Evolutionary conservation across 2,888 invertebrate genomes (phyloP).

Genomic region (Sclerodermus sp.): DNA sequence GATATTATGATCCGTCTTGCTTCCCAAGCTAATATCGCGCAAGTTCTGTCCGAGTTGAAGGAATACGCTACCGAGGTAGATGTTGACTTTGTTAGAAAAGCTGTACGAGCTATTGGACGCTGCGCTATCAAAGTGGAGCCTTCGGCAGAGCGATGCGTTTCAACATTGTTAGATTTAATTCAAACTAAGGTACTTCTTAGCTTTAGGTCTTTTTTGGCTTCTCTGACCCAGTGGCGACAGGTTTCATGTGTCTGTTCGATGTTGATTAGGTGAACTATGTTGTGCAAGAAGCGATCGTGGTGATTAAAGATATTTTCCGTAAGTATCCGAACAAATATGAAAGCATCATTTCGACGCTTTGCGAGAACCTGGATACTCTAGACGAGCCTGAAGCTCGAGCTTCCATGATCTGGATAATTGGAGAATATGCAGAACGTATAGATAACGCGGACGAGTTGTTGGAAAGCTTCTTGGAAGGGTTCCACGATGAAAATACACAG

Average conservation of each 20-base stretch:
- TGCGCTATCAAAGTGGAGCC: conserved; percentile 98
- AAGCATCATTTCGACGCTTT: conserved; percentile 97
- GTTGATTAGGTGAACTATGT: conserved; percentile 82
- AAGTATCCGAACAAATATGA: conserved; percentile 99
- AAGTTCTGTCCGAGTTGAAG: conserved; percentile 96
- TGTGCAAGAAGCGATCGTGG: conserved; percentile 99
- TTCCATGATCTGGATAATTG: conserved; percentile 95
- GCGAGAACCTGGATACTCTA: conserved; percentile 97
- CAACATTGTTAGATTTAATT: conserved; percentile 94
- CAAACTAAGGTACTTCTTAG: conserved; percentile 88
- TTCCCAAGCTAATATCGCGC: conserved; percentile 96
- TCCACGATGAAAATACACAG: conserved; percentile 96
- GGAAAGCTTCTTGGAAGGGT: conserved; percentile 97
- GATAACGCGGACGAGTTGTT: conserved; percentile 98
- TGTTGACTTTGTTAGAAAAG: conserved; percentile 98
- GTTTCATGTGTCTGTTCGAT: background rate
- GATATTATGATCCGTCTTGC: conserved; percentile 99
- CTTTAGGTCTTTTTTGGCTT: no score
- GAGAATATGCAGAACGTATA: conserved; percentile 98
- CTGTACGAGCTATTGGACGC: conserved; percentile 96
- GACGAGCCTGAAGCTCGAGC: conserved; percentile 99
- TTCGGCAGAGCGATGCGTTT: conserved; percentile 97
- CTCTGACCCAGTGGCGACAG: no score
- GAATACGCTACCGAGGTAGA: conserved; percentile 99
- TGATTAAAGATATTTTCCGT: conserved; percentile 96